Evolutionary conservation across 2,797 vertebrate species (phyloP), one percentile per base, ranked within the genome.

Genomic region (Chelon labrosus): DNA sequence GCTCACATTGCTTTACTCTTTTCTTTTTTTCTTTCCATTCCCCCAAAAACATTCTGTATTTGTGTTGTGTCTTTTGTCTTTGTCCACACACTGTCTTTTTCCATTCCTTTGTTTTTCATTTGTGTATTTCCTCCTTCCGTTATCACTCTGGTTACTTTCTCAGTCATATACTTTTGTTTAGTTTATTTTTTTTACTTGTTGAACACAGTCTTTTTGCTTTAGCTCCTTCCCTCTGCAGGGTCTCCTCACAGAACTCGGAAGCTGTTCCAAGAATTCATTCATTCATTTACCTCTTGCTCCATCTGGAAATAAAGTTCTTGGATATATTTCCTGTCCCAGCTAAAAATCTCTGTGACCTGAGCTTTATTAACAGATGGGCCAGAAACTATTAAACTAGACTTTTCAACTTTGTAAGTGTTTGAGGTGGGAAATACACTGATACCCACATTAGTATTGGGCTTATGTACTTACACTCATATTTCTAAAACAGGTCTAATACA

Each of bases 41-140:
- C 11, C 52, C 38, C 6, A 27, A 64, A 54, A 67, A 35, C 20
- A 42, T 16, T 2, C 19, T 39, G 35, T 63, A 25, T 53, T 47
- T 50, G 22, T 16, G 42, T 16, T 16, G 17, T 38, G 39, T 51
- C 58, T 76, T 62, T 63, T 58, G 47, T 64, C 53, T 73, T 74
- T 39, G 19, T 64, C 60, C 80, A 54, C 56, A 7, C 50, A 6
- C 47, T 17, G 51, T 72, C 39, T 72, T 19, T 72, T 70, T 78
- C 37, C 49, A 68, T 46, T 77, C 42, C 46, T 51, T 38, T 71
- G 10, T 66, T 70, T 73, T 69, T 46, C 20, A 68, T 10, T 55
- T 63, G 22, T 47, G 1, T 37, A 38, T 61, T 65, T 66, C 74
- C 14, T 63, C 7, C 31, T 13, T 2, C 13, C 37, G 31, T 6